These are phyloP conservation scores for Colostygia pectinataria DNA, from an alignment of 2,888 invertebrate species.

Conservation along the genomic window DNA sequence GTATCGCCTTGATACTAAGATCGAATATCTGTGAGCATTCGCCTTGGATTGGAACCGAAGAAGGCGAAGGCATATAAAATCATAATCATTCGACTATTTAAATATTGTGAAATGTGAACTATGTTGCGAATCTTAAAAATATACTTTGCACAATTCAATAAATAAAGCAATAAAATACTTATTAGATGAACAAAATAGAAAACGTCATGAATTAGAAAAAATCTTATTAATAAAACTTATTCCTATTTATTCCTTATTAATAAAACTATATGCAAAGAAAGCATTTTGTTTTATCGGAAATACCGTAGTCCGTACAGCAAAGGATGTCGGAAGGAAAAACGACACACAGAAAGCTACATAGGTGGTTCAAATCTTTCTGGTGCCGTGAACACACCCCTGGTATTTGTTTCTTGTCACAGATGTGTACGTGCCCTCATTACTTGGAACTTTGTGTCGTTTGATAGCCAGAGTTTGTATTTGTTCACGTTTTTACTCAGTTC, in stretches of 20 bases:
- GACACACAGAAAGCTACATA: conserved; percentile 42
- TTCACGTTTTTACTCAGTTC: conserved; percentile 28
- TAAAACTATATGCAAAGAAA: too few relatives aligned
- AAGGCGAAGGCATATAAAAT: conserved; percentile 37
- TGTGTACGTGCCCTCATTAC: conserved; percentile 65
- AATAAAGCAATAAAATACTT: too few relatives aligned
- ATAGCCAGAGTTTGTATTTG: conserved; percentile 25
- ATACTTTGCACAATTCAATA: background rate
- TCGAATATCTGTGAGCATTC: conserved; percentile 51
- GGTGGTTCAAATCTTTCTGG: conserved; percentile 50
- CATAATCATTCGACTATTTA: conserved; percentile 32
- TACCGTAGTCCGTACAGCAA: conserved; percentile 28
- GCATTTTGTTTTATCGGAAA: too few relatives aligned
- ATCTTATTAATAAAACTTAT: too few relatives aligned
- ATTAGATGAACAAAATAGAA: too few relatives aligned
- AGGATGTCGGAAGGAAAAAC: conserved; percentile 38
- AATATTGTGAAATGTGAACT: conserved; percentile 23
- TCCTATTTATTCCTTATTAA: too few relatives aligned
- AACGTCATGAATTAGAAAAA: too few relatives aligned
- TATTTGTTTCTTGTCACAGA: conserved; percentile 64
- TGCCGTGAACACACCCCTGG: conserved; percentile 48
- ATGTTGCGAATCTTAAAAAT: background rate
- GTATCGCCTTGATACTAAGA: conserved; percentile 51
- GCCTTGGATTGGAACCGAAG: conserved; percentile 49
- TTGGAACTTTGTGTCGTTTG: conserved; percentile 42